Base-by-base conservation (phyloP, 2,888 invertebrate species). In the Erynnis tages region DNA sequence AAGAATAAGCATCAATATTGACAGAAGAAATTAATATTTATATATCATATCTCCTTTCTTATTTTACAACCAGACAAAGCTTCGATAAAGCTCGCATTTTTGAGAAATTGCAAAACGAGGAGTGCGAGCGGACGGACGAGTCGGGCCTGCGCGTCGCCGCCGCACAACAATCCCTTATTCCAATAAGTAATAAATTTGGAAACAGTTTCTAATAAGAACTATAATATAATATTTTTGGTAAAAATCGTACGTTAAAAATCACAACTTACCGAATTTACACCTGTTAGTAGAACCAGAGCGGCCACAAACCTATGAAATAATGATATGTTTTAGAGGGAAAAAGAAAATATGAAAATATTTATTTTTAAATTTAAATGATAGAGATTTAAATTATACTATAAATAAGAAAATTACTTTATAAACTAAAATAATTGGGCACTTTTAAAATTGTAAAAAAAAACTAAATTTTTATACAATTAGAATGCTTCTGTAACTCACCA, bases 51-150 rank as follows among this genome's bases (percentile, higher is more conserved):
- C 21, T 7, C 16, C 23, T 37, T 37, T 43, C 29, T 35, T 6
- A 53, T 32, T 35, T 30, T 38, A 32, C 8, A 38, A 38, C 45
- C 6, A 10, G 8, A 45, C 25, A 38, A 53, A 52, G 38, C 38
- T 37, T 23, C 38, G 34, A 41, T 37, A 40, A 40, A 66, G 67
- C 67, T 71, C 65, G 67, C 68, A 60, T 71, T 82, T 80, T 75
- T 67, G 71, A 72, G 73, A 84, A 80, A 79, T 79, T 78, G 79
- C 82, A 87, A 89, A 87, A 88, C 61, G 70, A 84, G 61, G 71
- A 86, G 67, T 69, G 60, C 63, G 73, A 80, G 78, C 70, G 69
- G 79, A 68, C 80, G 64, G 70, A 71, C 80, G 69, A 72, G 82
- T 77, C 74, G 61, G 66, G 16, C 62, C 65, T 62, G 66, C 62